Percentiles rank a stretch among this genome's conserved stretches.
These are phyloP conservation scores for Drosophila mettleri DNA, from an alignment of 2,888 invertebrate genomes.

Conservation along the genomic window DNA sequence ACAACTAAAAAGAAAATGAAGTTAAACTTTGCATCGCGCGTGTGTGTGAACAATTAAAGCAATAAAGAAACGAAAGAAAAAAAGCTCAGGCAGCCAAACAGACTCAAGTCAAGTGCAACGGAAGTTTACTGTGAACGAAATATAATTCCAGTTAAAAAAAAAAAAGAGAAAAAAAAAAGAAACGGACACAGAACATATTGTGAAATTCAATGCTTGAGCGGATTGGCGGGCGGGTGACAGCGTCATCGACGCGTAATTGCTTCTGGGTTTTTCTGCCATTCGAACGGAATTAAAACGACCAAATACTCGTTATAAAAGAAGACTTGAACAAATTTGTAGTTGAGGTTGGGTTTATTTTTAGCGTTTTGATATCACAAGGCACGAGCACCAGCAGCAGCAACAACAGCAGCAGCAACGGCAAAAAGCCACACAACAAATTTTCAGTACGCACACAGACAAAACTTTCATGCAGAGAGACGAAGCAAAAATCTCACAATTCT, in stretches of 20 bases:
- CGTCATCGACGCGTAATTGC: conserved; percentile 47
- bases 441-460: conserved; percentile 53
- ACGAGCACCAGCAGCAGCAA: conserved; percentile 48
- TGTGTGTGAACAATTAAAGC: conserved; percentile 59
- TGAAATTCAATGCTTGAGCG: conserved; percentile 64
- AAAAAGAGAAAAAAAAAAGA: conserved; percentile 10
- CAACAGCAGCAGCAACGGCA: conserved; percentile 32
- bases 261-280: conserved; percentile 51
- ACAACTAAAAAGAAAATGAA: conserved; percentile 48
- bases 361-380: conserved; percentile 78
- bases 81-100: conserved; percentile 37
- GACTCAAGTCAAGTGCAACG: conserved; percentile 50
- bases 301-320: conserved; percentile 59
- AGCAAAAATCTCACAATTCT: conserved; percentile 36
- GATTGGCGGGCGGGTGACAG: conserved; percentile 29
- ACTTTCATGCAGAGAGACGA: conserved; percentile 30
- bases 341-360: conserved; percentile 74
- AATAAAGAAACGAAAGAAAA: conserved; percentile 33
- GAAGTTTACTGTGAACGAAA: conserved; percentile 44
- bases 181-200: conserved; percentile 62
- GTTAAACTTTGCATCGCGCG: conserved; percentile 50
- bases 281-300: conserved; percentile 53
- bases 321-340: conserved; percentile 43
- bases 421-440: conserved; percentile 47
- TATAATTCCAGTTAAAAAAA: conserved; percentile 21